Percentiles rank a stretch among this genome's conserved stretches.
phyloP scores from a whole-genome alignment of 2,888 invertebrate species.

The Hyalella azteca region DNA sequence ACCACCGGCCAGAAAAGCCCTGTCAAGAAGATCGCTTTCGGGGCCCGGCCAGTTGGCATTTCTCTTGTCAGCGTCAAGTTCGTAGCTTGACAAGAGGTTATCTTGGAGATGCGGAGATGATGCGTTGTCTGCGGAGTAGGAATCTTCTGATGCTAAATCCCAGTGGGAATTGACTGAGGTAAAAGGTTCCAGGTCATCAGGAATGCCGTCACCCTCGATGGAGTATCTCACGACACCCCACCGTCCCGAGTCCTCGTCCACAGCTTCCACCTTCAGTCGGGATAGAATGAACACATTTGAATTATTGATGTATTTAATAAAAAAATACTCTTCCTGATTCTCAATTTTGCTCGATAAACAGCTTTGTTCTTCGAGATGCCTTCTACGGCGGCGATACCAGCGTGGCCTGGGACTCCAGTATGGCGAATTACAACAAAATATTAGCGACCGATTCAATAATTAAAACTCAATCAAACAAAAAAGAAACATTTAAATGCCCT shows the following conservation, averaged over 20 bases:
- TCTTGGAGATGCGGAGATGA: too few relatives aligned
- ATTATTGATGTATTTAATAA: too few relatives aligned
- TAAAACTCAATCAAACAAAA: too few relatives aligned
- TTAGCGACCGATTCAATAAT: too few relatives aligned
- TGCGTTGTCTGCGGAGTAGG: background rate
- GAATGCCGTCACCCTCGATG: constrained; percentile 43
- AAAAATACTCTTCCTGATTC: too few relatives aligned
- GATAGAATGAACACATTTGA: background rate
- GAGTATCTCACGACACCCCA: constrained; percentile 40
- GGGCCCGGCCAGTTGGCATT: background rate
- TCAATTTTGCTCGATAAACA: too few relatives aligned
- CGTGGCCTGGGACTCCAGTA: too few relatives aligned
- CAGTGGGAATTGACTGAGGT: background rate
- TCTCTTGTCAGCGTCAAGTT: background rate
- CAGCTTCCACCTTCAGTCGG: constrained; percentile 42
- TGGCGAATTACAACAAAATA: too few relatives aligned
- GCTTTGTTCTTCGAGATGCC: too few relatives aligned
- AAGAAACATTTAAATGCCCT: too few relatives aligned
- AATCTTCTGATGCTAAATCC: background rate
- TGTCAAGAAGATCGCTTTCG: background rate
- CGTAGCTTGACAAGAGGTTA: background rate
- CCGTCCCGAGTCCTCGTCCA: constrained; percentile 42
- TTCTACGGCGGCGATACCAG: too few relatives aligned
- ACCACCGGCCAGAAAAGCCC: background rate
- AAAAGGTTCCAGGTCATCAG: background rate